phyloP scores from a whole-genome alignment of 2,888 invertebrate species.

The Eupithecia centaureata region DNA sequence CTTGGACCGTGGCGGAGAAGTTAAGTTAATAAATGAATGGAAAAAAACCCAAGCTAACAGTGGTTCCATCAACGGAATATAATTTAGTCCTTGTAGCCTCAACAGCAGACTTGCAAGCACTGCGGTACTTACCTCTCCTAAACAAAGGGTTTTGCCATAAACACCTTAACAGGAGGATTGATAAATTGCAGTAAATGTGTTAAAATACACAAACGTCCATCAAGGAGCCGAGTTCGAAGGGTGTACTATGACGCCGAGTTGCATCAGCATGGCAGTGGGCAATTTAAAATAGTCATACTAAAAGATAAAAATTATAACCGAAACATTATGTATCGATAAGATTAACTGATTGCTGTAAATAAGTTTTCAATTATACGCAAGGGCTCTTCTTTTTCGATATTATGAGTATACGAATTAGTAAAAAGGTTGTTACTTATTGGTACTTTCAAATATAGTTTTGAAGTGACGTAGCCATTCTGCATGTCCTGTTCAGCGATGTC shows the following conservation, averaged over 20 bases:
- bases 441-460: background rate
- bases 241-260: background rate
- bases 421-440: too few relatives aligned
- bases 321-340: too few relatives aligned
- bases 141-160: background rate
- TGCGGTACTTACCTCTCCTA: background rate
- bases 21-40: too few relatives aligned
- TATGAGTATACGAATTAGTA: too few relatives aligned
- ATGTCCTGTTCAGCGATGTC: conserved; percentile 14
- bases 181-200: background rate
- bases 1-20: background rate
- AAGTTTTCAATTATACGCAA: too few relatives aligned
- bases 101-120: background rate
- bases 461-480: background rate
- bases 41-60: too few relatives aligned
- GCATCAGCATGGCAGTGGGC: background rate
- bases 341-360: too few relatives aligned
- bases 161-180: background rate
- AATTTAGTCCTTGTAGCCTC: background rate
- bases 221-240: background rate
- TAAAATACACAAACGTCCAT: background rate
- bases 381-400: too few relatives aligned
- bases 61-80: too few relatives aligned
- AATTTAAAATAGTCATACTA: too few relatives aligned
- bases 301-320: too few relatives aligned